Conservation (phyloP, 2,888 invertebrate species). For the Conchocele bisecta region DNA sequence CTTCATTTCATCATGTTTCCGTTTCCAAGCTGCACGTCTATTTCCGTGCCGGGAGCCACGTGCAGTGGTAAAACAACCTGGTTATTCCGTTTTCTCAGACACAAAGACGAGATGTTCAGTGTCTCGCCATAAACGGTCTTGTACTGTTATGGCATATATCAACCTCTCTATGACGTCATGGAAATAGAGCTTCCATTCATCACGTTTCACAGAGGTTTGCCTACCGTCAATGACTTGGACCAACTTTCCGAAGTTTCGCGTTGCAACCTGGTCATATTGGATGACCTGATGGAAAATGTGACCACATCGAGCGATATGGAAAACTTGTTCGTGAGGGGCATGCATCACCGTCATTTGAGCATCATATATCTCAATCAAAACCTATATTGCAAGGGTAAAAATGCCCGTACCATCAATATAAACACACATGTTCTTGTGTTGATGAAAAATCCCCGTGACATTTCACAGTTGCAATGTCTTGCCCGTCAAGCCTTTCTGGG, state of each 20-base stretch:
- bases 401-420: constrained; percentile 37
- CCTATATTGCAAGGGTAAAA: constrained; percentile 37
- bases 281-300: constrained; percentile 42
- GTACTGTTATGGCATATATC: constrained; percentile 55
- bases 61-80: constrained; percentile 19
- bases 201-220: constrained; percentile 44
- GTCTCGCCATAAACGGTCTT: constrained; percentile 42
- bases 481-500: constrained; percentile 47
- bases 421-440: constrained; percentile 34
- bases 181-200: constrained; percentile 35
- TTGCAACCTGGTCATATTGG: constrained; percentile 36
- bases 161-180: constrained; percentile 48
- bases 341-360: constrained; percentile 45
- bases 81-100: neutral
- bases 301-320: constrained; percentile 49
- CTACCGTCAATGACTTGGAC: constrained; percentile 15
- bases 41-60: constrained; percentile 29
- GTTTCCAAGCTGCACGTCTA: constrained; percentile 38
- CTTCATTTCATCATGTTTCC: constrained; percentile 26
- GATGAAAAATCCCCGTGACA: constrained; percentile 25
- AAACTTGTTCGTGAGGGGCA: constrained; percentile 44
- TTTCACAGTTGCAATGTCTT: constrained; percentile 44
- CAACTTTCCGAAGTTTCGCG: neutral
- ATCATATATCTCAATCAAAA: constrained; percentile 48
- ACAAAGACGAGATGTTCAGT: constrained; percentile 41